Evolutionary conservation across 1,140 invertebrate species (phyloP).

Genomic region (Lordiphosa stackelbergi): DNA sequence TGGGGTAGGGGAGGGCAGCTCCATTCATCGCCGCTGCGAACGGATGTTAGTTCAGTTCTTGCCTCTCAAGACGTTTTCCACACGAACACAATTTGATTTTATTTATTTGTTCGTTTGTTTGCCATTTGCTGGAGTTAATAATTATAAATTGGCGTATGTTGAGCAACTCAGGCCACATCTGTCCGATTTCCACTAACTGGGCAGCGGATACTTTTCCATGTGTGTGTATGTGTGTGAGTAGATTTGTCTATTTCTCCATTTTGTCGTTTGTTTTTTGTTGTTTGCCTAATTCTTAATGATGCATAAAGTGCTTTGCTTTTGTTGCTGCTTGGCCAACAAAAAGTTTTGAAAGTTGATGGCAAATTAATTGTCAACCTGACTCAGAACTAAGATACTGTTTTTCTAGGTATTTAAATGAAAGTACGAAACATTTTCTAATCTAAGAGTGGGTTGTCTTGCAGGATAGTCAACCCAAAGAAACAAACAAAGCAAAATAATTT

Average conservation of each 20-base stretch:
- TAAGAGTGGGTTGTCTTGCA: no score
- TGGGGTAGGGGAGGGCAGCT: conserved; percentile 4
- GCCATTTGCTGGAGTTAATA: conserved; percentile 65
- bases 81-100: conserved; percentile 61
- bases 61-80: conserved; percentile 30
- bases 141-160: conserved; percentile 70
- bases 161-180: conserved; percentile 32
- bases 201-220: conserved; percentile 32
- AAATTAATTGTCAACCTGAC: conserved; percentile 59
- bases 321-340: conserved; percentile 33
- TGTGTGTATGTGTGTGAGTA: conserved; percentile 13
- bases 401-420: no score
- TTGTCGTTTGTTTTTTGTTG: conserved; percentile 57
- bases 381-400: background rate
- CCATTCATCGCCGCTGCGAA: conserved; percentile 45
- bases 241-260: conserved; percentile 60
- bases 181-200: conserved; percentile 18
- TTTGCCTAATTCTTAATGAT: conserved; percentile 75
- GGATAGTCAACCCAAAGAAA: no score
- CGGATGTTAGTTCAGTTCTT: conserved; percentile 70
- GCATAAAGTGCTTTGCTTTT: conserved; percentile 60
- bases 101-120: conserved; percentile 65
- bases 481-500: no score
- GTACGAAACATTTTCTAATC: background rate
- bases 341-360: conserved; percentile 70